Conservation (phyloP, 35 echinoderm and acorn worm species). For the Ophioderma brevispina region DNA sequence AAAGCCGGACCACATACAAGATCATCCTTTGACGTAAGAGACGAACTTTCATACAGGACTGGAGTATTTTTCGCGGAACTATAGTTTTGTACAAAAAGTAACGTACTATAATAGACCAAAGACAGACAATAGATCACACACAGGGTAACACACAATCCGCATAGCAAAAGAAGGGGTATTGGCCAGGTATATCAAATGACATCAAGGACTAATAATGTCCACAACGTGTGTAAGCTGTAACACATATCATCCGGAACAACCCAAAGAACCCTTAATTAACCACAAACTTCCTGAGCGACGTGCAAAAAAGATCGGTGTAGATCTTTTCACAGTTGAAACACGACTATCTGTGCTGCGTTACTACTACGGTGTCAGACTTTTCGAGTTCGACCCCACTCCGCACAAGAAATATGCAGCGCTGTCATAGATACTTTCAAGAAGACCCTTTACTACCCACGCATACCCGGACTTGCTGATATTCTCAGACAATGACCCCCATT, state of each 20-base stretch:
- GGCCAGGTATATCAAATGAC: slow-evolving; percentile 59
- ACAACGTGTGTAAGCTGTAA: slow-evolving; percentile 56
- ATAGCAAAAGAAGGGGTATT: slow-evolving; percentile 57
- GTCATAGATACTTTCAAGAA: slow-evolving; percentile 17
- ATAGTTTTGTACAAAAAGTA: slow-evolving; percentile 25
- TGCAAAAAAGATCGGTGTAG: no score
- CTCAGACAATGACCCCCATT: slow-evolving; percentile 53
- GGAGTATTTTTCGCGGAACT: slow-evolving; percentile 54
- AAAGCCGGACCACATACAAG: neutral
- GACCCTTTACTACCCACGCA: slow-evolving; percentile 35
- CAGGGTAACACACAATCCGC: slow-evolving; percentile 43
- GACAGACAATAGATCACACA: slow-evolving; percentile 66
- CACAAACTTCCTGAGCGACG: no score
- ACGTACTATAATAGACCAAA: slow-evolving; percentile 16
- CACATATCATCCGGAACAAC: neutral
- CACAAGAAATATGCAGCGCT: slow-evolving; percentile 14
- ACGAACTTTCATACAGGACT: slow-evolving; percentile 42
- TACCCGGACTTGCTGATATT: slow-evolving; percentile 31
- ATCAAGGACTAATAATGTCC: slow-evolving; percentile 46
- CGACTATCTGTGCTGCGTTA: slow-evolving; percentile 21
- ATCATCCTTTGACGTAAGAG: slow-evolving; percentile 24
- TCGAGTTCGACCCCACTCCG: slow-evolving; percentile 19
- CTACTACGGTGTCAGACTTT: slow-evolving; percentile 64
- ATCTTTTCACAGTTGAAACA: no score
- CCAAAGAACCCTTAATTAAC: slow-evolving; percentile 14